Evolutionary conservation across 2,797 vertebrate genomes (phyloP), one percentile per base, ranked within the genome.

Genomic region (Clarias laeviceps): DNA sequence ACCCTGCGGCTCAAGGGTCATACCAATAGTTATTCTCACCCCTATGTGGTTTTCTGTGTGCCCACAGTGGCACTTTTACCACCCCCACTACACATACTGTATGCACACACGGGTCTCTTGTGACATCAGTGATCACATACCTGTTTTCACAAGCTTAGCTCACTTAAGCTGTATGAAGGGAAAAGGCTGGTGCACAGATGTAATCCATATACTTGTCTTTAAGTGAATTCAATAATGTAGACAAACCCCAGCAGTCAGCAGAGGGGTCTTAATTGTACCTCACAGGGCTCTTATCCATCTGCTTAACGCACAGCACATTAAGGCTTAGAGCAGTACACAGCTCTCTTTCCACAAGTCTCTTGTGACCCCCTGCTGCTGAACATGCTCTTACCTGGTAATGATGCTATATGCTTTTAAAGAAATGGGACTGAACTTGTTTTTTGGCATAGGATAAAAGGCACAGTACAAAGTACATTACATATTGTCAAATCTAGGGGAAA

Each of bases 161-260:
- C 88, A 82, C 89, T 90, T 91, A 87, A 92, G 88, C 89, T 89
- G 90, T 90, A 91, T 90, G 87, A 89, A 87, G 91, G 50, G 89
- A 93, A 87, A 88, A 79, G 89, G 65, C 83, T 93, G 93, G 93
- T 92, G 92, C 89, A 89, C 65, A 85, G 84, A 87, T 89, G 87
- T 91, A 94, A 95, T 95, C 94, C 93, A 95, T 95, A 94, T 84
- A 79, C 80, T 87, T 88, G 90, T 93, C 92, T 94, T 93, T 93
- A 92, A 90, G 91, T 94, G 94, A 95, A 94, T 96, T 94, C 94
- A 93, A 95, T 94, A 91, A 92, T 92, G 93, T 91, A 93, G 94
- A 94, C 93, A 93, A 93, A 93, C 89, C 86, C 89, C 91, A 90
- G 90, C 87, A 84, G 90, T 94, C 94, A 94, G 93, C 93, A 94